These are phyloP conservation scores for Crossoptilon crossoptilon DNA, from an alignment of 2,797 vertebrate genomes.

Conservation along the genomic window DNA sequence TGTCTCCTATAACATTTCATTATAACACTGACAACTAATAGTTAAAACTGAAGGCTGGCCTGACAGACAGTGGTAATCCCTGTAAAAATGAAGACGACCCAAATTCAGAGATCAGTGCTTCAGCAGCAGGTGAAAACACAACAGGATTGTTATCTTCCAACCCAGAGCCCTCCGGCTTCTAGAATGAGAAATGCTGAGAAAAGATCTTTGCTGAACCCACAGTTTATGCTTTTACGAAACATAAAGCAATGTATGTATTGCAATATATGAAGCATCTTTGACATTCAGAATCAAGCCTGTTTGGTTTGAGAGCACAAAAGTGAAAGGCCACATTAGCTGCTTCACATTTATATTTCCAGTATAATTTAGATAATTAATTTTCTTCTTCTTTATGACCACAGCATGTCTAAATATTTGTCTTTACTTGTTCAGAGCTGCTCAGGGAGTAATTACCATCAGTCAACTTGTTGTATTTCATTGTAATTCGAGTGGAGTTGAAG, in stretches of 20 bases:
- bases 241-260: neutral
- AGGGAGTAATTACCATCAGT: neutral
- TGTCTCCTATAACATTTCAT: neutral
- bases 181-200: neutral
- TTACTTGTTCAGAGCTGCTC: neutral
- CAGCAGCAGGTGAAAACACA: neutral
- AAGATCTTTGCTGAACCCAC: neutral
- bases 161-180: neutral
- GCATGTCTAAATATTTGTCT: neutral
- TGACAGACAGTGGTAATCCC: neutral
- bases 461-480: neutral
- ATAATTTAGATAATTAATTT: neutral
- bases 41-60: neutral
- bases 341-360: neutral
- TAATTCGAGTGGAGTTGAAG: neutral
- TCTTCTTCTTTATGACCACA: neutral
- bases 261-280: rapidly evolving
- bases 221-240: neutral
- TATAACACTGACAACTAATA: neutral
- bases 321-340: neutral
- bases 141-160: neutral
- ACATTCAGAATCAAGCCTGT: neutral
- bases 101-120: neutral
- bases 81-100: neutral
- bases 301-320: neutral